Conservation (phyloP, 2,888 invertebrate genomes). For the Rhingia rostrata region DNA sequence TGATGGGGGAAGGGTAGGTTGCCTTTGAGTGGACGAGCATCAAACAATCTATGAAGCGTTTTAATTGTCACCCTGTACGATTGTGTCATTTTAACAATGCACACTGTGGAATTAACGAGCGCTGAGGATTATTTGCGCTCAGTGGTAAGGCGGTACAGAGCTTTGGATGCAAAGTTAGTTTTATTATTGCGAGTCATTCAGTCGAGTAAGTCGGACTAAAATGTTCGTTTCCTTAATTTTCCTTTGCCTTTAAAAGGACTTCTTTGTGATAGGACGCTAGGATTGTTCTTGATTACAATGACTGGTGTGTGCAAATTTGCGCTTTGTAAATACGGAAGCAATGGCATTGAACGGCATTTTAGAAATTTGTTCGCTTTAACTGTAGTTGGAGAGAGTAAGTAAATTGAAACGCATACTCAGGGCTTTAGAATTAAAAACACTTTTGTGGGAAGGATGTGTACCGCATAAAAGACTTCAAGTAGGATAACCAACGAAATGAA, state of each 20-base stretch:
- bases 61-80: conserved; percentile 65
- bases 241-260: conserved; percentile 10
- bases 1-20: neutral
- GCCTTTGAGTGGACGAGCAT: neutral
- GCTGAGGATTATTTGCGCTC: conserved; percentile 61
- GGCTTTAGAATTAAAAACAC: conserved; percentile 17
- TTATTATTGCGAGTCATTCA: conserved; percentile 53
- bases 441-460: neutral
- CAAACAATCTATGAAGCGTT: conserved; percentile 46
- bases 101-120: conserved; percentile 20
- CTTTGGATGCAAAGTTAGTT: conserved; percentile 35
- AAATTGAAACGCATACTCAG: conserved; percentile 46
- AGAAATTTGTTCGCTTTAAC: conserved; percentile 31
- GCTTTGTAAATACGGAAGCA: conserved; percentile 40
- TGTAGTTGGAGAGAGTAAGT: conserved; percentile 6
- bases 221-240: conserved; percentile 6
- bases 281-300: conserved; percentile 48
- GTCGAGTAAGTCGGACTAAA: conserved; percentile 42
- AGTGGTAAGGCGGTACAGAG: conserved; percentile 1
- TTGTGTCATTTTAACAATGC: conserved; percentile 71
- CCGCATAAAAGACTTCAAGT: neutral
- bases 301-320: conserved; percentile 39
- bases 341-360: conserved; percentile 30
- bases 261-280: neutral
- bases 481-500: neutral